Percentiles rank a stretch among this genome's conserved stretches.
phyloP scores from a whole-genome alignment of 2,113 vertebrate species.

The Corythaeola cristata region DNA sequence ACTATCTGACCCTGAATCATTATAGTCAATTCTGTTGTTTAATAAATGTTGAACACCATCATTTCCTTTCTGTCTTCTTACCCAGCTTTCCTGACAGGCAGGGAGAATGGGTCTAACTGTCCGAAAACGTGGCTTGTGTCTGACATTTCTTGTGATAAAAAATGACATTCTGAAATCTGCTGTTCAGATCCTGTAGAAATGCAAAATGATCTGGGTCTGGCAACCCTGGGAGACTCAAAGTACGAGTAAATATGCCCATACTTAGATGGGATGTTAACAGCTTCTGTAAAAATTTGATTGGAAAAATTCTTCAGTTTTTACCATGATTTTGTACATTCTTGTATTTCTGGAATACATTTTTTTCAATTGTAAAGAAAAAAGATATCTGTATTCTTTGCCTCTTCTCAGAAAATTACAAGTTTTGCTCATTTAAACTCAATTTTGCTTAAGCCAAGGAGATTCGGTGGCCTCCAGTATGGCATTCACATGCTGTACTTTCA shows the following conservation, averaged over 20 bases:
- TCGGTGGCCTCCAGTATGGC: neutral
- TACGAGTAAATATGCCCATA: neutral
- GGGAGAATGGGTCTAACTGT: neutral
- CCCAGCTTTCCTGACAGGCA: neutral
- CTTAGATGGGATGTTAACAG: neutral
- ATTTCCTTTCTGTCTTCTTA: neutral
- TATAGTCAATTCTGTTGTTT: neutral
- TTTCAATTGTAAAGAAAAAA: neutral
- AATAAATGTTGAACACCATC: neutral
- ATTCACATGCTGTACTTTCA: neutral
- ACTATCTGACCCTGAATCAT: neutral
- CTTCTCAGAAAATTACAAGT: neutral
- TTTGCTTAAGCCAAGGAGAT: neutral
- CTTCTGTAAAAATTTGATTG: neutral
- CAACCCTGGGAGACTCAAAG: neutral
- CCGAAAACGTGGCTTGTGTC: neutral
- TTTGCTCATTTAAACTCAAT: neutral
- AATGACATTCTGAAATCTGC: neutral
- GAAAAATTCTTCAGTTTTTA: neutral
- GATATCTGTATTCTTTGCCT: neutral
- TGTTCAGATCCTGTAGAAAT: neutral
- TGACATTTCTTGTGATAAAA: neutral
- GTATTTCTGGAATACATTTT: neutral
- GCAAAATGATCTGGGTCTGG: neutral
- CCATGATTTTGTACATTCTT: neutral